phyloP scores from a whole-genome alignment of 2,113 vertebrate genomes.

The Callopanchax toddi region DNA sequence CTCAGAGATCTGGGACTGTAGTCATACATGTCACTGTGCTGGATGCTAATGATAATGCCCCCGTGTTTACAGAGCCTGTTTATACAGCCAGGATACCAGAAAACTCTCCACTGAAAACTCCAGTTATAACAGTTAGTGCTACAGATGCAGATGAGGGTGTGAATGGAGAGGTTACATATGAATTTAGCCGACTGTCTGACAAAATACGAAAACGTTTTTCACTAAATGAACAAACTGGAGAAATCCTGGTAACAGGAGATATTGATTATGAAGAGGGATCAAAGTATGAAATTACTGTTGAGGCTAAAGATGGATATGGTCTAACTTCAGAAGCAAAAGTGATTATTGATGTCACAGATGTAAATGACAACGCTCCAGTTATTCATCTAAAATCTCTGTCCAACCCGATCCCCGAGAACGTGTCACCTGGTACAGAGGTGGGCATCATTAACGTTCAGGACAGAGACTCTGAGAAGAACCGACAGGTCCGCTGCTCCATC shows the following conservation, averaged over 20 bases:
- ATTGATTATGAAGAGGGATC: constrained; percentile 32
- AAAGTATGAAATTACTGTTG: constrained; percentile 13
- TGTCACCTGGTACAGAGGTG: constrained; percentile 55
- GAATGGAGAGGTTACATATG: constrained; percentile 60
- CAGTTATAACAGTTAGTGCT: constrained; percentile 78
- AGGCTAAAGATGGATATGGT: constrained; percentile 71
- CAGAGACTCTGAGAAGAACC: constrained; percentile 76
- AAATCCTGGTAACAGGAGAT: constrained; percentile 62
- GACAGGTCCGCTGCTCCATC: constrained; percentile 71
- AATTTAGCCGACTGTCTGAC: constrained; percentile 50
- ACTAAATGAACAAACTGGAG: constrained; percentile 76
- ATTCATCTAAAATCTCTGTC: constrained; percentile 75
- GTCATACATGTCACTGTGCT: constrained; percentile 63
- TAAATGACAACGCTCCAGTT: constrained; percentile 82
- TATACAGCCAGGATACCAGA: constrained; percentile 66
- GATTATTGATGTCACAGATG: constrained; percentile 73
- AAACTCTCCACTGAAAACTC: constrained; percentile 54
- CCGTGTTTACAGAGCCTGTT: constrained; percentile 65
- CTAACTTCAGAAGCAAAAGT: constrained; percentile 64
- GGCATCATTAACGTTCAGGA: constrained; percentile 82
- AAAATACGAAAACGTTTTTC: constrained; percentile 38
- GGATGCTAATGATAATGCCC: constrained; percentile 73
- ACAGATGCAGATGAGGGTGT: constrained; percentile 74
- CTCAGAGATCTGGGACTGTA: constrained; percentile 64
- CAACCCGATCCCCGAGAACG: constrained; percentile 71